Evolutionary conservation across 2,888 invertebrate genomes (phyloP).

Genomic region (Limnephilus auricula): DNA sequence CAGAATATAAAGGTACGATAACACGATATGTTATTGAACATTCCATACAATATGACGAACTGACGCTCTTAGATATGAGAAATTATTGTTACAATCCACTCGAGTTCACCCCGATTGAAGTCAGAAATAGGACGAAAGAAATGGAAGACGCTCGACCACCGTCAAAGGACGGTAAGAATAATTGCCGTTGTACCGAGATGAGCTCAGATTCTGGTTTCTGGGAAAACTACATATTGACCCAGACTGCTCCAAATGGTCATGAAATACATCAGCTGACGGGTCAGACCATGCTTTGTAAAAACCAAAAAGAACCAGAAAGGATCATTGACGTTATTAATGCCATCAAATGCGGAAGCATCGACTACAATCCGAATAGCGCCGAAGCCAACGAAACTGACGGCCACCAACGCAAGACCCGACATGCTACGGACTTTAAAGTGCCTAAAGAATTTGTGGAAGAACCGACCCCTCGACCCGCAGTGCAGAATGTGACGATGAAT

Average conservation of each 20-base stretch:
- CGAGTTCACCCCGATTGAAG: constrained; percentile 55
- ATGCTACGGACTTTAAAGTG: constrained; percentile 40
- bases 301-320: neutral
- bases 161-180: neutral
- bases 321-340: neutral
- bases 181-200: constrained; percentile 25
- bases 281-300: neutral
- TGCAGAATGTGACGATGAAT: constrained; percentile 56
- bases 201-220: neutral
- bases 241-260: neutral
- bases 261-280: constrained; percentile 12
- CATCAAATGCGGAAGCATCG: neutral
- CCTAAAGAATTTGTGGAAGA: constrained; percentile 50
- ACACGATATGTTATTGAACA: constrained; percentile 71
- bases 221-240: constrained; percentile 44
- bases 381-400: constrained; percentile 23
- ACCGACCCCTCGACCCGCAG: constrained; percentile 47
- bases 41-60: constrained; percentile 70
- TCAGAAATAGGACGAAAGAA: constrained; percentile 66
- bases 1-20: constrained; percentile 70
- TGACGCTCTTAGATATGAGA: constrained; percentile 73
- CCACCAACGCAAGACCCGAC: constrained; percentile 36
- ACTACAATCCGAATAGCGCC: neutral
- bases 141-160: constrained; percentile 67
- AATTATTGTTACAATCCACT: constrained; percentile 75